Evolutionary conservation across 1,140 invertebrate species (phyloP), one percentile per base, ranked within the genome.

Genomic region (Diachasmimorpha longicaudata): DNA sequence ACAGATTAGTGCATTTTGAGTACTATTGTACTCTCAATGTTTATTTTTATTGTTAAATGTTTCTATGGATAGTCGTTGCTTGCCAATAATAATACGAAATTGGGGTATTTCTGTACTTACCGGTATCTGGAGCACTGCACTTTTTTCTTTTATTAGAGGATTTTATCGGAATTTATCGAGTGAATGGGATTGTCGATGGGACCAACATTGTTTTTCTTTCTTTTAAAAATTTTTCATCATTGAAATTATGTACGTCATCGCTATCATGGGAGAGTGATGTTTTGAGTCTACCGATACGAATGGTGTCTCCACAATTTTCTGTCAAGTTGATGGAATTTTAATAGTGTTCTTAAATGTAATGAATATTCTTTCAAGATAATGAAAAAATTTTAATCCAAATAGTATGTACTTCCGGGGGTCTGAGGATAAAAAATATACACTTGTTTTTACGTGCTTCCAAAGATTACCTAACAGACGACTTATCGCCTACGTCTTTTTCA

Each of bases 371-470:
- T 31, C 6, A 6, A 31, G 31, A 6, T 31, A 31, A 31, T 31
- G 48, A 16, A 0, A 16, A 9, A 16, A 52, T 52, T 52, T 16
- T 8, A 52, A 52, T 42, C 39, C 13, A 6, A 42, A 6, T 42
- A 42, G 39, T 42, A 42, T 42, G 4, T 10, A 4, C 36, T 42
- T 70, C 68, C 2, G 44, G 3, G 21, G 4, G 14, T 4, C 14
- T 21, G 14, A 5, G 10, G 63, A 67, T 36, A 70, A 70, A 21
- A 37, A 16, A n/a, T 71, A 11, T 48, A 42, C 69, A 52, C 69
- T 71, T 71, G 39, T 44, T 71, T 71, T 31, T 25, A 71, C 25
- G 69, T 71, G 69, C 69, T 71, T 71, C 69, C 69, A 71, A 71
- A 71, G 69, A 71, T 71, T 48, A 71, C 44, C 36, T 23, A 69